Evolutionary conservation across 2,888 invertebrate species (phyloP), one percentile per base, ranked within the genome.

Genomic region (Drosophila vallismaia): DNA sequence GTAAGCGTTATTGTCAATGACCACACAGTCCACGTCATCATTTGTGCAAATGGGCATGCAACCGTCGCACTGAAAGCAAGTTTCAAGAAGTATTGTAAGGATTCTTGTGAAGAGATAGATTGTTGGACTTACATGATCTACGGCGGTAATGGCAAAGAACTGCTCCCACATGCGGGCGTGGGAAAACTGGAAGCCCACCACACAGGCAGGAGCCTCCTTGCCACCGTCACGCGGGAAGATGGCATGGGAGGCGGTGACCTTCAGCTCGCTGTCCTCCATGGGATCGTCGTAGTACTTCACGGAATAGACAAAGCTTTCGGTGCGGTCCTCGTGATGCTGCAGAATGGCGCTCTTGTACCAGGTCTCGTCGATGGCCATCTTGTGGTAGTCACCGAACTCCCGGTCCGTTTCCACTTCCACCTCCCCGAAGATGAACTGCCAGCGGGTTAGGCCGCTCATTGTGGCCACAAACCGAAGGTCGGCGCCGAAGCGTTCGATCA

Each of bases 1-100:
- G 90, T 97, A 98, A 0, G 97, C 98, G 83, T 97, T 97, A 90
- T 96, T 96, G 90, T 98, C 98, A 44, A 98, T 93, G n/a, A 98
- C 93, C 90, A 96, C 98, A 89, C 98, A 98, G 74, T 95, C 95
- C 75, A 95, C 92, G 46, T 93, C 92, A 29, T 93, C 93, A n/a
- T 93, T 92, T 62, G 93, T 91, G 79, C 94, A 95, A n/a, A 93
- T 94, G 73, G 92, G 80, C 76, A 93, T 88, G 75, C 93, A 94
- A 24, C 92, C 90, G 12, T 92, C 90, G 73, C 93, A 93, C 91
- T 93, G 36, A 14, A 58, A 45, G 33, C 28, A 28, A 3, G 5
- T 44, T 24, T 42, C 19, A 19, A 19, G 19, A 19, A 19, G 1
- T 26, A 44, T 8, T 8, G 0, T 38, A 8, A 10, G 7, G 3